Percentiles rank a stretch among this genome's conserved stretches.
Conservation (phyloP, 2,888 invertebrate species). For the Archips crataeganus region DNA sequence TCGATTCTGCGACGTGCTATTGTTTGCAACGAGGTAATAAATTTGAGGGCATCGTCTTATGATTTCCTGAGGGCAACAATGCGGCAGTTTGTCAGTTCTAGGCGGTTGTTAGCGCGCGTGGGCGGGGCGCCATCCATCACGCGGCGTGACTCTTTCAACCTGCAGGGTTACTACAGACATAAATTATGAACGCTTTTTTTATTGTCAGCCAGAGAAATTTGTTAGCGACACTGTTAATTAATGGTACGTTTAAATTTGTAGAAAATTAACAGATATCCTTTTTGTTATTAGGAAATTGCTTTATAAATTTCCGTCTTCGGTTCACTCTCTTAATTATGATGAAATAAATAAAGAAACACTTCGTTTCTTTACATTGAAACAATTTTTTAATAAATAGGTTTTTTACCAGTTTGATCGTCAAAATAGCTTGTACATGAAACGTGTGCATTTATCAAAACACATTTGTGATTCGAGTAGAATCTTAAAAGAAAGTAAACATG, state of each 20-base stretch:
- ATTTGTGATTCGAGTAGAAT: background rate
- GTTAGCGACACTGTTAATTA: slow-evolving; percentile 79
- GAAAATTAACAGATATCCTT: slow-evolving; percentile 41
- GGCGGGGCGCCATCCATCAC: slow-evolving; percentile 83
- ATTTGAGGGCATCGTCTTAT: slow-evolving; percentile 69
- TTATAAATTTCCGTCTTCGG: slow-evolving; percentile 8
- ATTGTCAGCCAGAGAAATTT: slow-evolving; percentile 76
- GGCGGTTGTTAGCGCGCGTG: slow-evolving; percentile 73
- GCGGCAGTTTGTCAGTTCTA: slow-evolving; percentile 79
- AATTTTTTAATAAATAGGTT: background rate
- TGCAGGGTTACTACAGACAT: slow-evolving; percentile 75
- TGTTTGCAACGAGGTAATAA: slow-evolving; percentile 63
- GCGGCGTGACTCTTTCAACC: slow-evolving; percentile 83
- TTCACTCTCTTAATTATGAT: slow-evolving; percentile 6
- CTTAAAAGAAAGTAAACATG: background rate
- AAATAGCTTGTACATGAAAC: background rate
- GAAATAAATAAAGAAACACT: background rate
- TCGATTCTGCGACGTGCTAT: slow-evolving; percentile 42
- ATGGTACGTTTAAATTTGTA: slow-evolving; percentile 65
- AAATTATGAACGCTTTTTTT: slow-evolving; percentile 77
- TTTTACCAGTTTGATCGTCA: background rate
- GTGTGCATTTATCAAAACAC: background rate
- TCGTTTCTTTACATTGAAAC: background rate
- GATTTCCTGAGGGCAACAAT: slow-evolving; percentile 72
- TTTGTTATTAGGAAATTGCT: slow-evolving; percentile 12